A percentile compares a stretch with the other conserved stretches of the same genome.
These are phyloP conservation scores for Hyla sarda DNA, from an alignment of 2,113 vertebrate genomes.

Conservation along the genomic window DNA sequence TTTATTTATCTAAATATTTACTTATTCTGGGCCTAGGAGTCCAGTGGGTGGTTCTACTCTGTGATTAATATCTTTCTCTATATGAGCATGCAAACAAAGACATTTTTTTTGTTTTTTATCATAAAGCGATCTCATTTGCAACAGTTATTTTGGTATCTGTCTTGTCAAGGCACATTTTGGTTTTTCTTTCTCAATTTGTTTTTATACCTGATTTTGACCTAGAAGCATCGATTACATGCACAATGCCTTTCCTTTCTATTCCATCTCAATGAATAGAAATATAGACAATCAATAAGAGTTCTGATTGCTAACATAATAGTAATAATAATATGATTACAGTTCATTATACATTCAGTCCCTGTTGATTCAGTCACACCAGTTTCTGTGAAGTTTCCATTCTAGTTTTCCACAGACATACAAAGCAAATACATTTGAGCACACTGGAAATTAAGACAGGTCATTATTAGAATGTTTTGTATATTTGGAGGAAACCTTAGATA, in stretches of 20 bases:
- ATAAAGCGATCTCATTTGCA: too few species aligned
- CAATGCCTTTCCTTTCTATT: not conserved
- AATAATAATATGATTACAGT: not conserved
- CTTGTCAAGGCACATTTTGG: too few species aligned
- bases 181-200: not conserved
- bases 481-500: not conserved
- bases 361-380: slow-evolving; percentile 10
- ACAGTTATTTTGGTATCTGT: too few species aligned
- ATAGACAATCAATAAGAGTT: not conserved
- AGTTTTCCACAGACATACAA: not conserved
- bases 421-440: not conserved
- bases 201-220: not conserved
- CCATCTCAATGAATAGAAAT: not conserved
- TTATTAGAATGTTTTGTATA: not conserved
- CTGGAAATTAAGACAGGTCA: not conserved
- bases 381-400: not conserved
- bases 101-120: too few species aligned
- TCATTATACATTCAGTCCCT: not conserved
- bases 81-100: too few species aligned
- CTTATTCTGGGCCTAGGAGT: too few species aligned
- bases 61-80: too few species aligned
- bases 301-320: not conserved
- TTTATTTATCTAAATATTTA: too few species aligned
- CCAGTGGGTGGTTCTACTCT: too few species aligned
- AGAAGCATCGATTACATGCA: not conserved